These are phyloP conservation scores for Melanostigma gelatinosum DNA, from an alignment of 2,113 vertebrate genomes.

Conservation along the genomic window DNA sequence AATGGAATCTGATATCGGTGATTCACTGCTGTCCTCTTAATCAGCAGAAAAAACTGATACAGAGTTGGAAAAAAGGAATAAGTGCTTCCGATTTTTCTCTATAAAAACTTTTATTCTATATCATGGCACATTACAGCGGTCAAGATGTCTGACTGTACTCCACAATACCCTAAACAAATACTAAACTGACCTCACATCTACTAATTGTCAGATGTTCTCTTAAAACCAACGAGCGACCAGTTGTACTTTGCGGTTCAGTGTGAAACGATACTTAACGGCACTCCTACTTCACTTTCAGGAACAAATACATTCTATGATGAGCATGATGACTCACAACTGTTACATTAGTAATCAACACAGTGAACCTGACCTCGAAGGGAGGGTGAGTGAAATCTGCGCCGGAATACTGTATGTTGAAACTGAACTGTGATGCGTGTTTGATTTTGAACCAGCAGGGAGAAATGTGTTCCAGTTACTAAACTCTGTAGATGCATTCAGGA, in stretches of 20 bases:
- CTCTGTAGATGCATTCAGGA: constrained; percentile 31
- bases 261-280: constrained; percentile 45
- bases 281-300: constrained; percentile 56
- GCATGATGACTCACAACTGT: constrained; percentile 53
- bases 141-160: constrained; percentile 41
- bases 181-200: constrained; percentile 54
- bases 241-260: constrained; percentile 31
- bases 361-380: constrained; percentile 38
- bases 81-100: constrained; percentile 22
- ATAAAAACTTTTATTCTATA: constrained; percentile 19
- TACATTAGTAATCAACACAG: constrained; percentile 52
- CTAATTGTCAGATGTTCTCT: constrained; percentile 31
- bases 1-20: background rate
- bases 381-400: constrained; percentile 22
- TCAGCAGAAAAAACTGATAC: constrained; percentile 1
- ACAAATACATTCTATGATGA: constrained; percentile 65
- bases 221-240: constrained; percentile 29
- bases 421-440: constrained; percentile 42
- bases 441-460: constrained; percentile 47
- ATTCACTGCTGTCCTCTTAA: constrained; percentile 2
- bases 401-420: constrained; percentile 15
- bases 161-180: constrained; percentile 48
- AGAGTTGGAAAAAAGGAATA: constrained; percentile 17
- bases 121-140: constrained; percentile 45
- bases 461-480: constrained; percentile 50